A percentile compares a stretch with the other conserved stretches of the same genome.
These are phyloP conservation scores for human DNA, from an alignment of 2,113 vertebrate species.

Conservation along the genomic window DNA sequence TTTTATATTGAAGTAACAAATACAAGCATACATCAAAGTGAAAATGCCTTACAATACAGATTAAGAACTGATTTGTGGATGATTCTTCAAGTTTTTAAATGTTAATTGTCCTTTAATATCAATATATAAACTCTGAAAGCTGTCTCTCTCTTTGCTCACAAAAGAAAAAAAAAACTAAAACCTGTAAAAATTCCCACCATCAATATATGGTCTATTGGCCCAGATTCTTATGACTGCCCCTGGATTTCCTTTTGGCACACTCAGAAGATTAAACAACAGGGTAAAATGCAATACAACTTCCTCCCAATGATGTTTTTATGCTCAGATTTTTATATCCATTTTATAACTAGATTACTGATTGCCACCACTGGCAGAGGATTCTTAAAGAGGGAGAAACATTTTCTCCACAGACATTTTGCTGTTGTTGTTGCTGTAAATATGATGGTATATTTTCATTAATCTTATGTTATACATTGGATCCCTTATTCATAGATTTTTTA, in stretches of 20 bases:
- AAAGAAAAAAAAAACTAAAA: slow-evolving; percentile 1
- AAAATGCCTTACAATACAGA: background rate
- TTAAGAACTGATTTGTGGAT: background rate
- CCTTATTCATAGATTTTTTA: background rate
- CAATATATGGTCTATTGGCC: background rate
- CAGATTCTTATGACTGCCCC: background rate
- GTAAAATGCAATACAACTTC: background rate
- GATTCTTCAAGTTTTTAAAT: background rate
- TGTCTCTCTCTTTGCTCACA: background rate
- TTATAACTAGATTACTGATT: slow-evolving; percentile 16
- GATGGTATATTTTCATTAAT: background rate
- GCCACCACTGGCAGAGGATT: background rate
- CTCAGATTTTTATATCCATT: background rate
- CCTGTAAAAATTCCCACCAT: background rate
- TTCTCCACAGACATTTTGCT: background rate
- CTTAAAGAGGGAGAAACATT: background rate
- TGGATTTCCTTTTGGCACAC: background rate
- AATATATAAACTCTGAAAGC: background rate
- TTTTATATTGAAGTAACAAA: slow-evolving; percentile 4
- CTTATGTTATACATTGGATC: background rate
- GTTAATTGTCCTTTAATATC: background rate
- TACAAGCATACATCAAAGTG: background rate
- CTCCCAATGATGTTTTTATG: background rate
- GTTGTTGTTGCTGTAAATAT: background rate
- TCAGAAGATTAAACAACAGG: background rate